phyloP scores from a whole-genome alignment of 2,888 invertebrate genomes.

The Eupithecia centaureata region DNA sequence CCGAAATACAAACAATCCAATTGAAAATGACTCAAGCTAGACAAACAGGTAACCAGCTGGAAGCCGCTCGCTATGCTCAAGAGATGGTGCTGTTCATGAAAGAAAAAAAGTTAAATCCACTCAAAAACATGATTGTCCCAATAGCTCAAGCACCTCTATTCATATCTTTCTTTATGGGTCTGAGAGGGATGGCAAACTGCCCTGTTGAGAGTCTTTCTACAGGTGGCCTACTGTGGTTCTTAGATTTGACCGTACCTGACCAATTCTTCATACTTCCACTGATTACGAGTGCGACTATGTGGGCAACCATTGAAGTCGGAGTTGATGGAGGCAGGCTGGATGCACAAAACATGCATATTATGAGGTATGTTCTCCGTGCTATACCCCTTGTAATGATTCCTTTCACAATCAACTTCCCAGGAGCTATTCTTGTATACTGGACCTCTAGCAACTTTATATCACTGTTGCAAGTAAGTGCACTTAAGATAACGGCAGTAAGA shows the following conservation, averaged over 20 bases:
- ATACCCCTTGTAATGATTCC: constrained; percentile 92
- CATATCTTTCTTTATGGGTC: constrained; percentile 94
- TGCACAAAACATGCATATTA: constrained; percentile 86
- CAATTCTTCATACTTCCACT: constrained; percentile 94
- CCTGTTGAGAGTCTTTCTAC: constrained; percentile 95
- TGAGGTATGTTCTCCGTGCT: constrained; percentile 90
- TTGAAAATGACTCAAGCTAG: constrained; percentile 94
- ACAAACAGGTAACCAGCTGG: constrained; percentile 90
- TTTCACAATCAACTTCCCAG: constrained; percentile 94
- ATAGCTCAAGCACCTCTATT: constrained; percentile 95
- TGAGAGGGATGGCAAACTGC: constrained; percentile 93
- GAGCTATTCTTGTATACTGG: constrained; percentile 96
- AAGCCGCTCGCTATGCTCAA: constrained; percentile 89
- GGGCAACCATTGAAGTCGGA: constrained; percentile 92
- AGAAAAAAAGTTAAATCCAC: constrained; percentile 90
- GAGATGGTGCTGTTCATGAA: constrained; percentile 93
- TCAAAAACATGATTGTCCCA: constrained; percentile 91
- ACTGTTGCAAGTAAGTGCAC: constrained; percentile 89
- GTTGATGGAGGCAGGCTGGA: constrained; percentile 89
- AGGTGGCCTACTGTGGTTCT: constrained; percentile 97
- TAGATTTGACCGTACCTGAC: constrained; percentile 95
- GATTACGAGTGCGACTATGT: constrained; percentile 92
- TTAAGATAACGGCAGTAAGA: constrained; percentile 90
- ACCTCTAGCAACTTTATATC: constrained; percentile 93
- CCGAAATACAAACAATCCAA: constrained; percentile 93